phyloP scores from a whole-genome alignment of 2,797 vertebrate species.

The Phataginus tricuspis region DNA sequence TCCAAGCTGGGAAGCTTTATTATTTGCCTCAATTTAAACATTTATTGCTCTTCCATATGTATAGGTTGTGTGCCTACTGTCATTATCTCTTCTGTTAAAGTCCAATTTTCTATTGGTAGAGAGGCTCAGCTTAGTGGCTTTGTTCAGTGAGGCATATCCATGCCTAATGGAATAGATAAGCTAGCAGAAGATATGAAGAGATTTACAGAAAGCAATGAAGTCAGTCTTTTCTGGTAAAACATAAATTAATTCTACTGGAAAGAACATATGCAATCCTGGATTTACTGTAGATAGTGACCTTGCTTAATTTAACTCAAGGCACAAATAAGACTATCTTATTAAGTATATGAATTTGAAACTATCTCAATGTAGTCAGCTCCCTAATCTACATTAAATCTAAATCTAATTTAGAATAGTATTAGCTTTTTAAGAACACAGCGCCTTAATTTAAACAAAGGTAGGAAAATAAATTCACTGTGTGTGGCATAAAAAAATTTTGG shows the following conservation, averaged over 20 bases:
- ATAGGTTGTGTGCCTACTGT: background rate
- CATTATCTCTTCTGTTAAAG: background rate
- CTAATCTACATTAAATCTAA: background rate
- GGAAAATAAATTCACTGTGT: background rate
- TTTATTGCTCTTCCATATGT: background rate
- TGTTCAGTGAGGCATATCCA: background rate
- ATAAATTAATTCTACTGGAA: conserved; percentile 10
- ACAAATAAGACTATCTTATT: background rate
- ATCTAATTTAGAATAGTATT: conserved; percentile 30
- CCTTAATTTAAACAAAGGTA: background rate
- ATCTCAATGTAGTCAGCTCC: background rate
- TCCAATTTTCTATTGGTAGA: background rate
- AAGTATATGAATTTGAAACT: conserved; percentile 26
- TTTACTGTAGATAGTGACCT: background rate
- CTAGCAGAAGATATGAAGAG: conserved; percentile 41
- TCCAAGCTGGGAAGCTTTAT: conserved; percentile 67
- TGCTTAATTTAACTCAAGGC: conserved; percentile 32
- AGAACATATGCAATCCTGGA: background rate
- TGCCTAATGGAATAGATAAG: conserved; percentile 39
- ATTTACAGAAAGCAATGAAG: conserved; percentile 13
- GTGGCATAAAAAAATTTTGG: background rate
- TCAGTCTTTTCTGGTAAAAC: conserved; percentile 36
- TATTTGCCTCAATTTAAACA: conserved; percentile 33
- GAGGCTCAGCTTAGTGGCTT: background rate
- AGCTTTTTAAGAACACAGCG: background rate